Evolutionary conservation across 2,888 invertebrate genomes (phyloP).

Genomic region (Sericinus montela): DNA sequence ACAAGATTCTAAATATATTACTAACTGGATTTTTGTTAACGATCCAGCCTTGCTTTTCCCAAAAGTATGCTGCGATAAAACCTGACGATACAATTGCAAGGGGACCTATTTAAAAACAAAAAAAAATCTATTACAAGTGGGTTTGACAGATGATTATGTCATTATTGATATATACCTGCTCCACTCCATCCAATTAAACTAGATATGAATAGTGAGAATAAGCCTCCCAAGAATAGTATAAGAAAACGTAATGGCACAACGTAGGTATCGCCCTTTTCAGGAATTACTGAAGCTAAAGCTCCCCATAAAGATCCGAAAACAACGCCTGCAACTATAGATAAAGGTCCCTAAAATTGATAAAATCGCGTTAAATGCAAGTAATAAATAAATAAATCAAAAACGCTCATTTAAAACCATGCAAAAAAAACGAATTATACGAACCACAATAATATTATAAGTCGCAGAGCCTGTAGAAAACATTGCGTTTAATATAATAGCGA

Average conservation of each 20-base stretch:
- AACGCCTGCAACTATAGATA: slow-evolving; percentile 85
- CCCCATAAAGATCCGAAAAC: slow-evolving; percentile 87
- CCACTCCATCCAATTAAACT: slow-evolving; percentile 82
- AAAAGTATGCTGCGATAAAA: slow-evolving; percentile 84
- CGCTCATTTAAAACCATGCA: too few species aligned
- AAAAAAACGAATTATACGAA: background rate
- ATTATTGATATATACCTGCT: slow-evolving; percentile 51
- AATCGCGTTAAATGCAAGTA: too few species aligned
- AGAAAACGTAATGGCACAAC: slow-evolving; percentile 84
- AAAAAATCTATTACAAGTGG: background rate
- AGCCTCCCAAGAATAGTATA: slow-evolving; percentile 84
- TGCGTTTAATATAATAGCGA: slow-evolving; percentile 88
- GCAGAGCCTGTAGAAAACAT: slow-evolving; percentile 85
- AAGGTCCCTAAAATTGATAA: slow-evolving; percentile 72
- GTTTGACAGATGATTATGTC: background rate
- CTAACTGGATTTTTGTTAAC: slow-evolving; percentile 87
- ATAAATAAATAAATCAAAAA: too few species aligned
- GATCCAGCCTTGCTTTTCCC: slow-evolving; percentile 87
- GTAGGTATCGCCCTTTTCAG: slow-evolving; percentile 84
- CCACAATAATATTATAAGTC: slow-evolving; percentile 82
- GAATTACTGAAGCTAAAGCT: slow-evolving; percentile 83
- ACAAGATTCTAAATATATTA: slow-evolving; percentile 87
- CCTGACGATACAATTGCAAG: slow-evolving; percentile 86
- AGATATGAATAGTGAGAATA: slow-evolving; percentile 88
- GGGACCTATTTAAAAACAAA: slow-evolving; percentile 66